Evolutionary conservation across 2,113 vertebrate species (phyloP).

Genomic region (Corythaixoides concolor): DNA sequence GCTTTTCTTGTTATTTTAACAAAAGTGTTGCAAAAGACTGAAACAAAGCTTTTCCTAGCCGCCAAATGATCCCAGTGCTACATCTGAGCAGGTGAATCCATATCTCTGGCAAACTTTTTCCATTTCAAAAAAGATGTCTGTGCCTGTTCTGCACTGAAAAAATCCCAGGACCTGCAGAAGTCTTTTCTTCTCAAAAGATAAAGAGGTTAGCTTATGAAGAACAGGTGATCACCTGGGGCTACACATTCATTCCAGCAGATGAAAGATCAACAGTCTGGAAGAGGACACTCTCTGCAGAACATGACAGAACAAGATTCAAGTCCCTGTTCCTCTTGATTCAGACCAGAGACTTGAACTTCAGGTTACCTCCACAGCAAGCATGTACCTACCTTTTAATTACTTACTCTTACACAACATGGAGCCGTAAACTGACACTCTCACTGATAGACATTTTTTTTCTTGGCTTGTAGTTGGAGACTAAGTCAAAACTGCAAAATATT

Average conservation of each 20-base stretch:
- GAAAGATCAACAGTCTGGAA: background rate
- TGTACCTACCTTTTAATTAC: background rate
- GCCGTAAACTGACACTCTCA: background rate
- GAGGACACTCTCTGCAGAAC: background rate
- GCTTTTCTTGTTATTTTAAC: background rate
- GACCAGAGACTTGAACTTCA: slow-evolving; percentile 35
- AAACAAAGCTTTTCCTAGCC: background rate
- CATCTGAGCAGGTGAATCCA: background rate
- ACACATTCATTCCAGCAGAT: slow-evolving; percentile 33
- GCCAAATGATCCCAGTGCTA: background rate
- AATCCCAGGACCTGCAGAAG: background rate
- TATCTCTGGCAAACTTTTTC: background rate
- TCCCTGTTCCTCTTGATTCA: background rate
- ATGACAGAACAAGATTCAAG: slow-evolving; percentile 16
- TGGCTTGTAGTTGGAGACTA: background rate
- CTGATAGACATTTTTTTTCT: background rate
- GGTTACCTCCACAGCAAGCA: slow-evolving; percentile 14
- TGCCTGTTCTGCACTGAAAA: background rate
- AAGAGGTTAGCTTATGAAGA: background rate
- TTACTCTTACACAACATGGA: background rate
- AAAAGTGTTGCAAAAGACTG: background rate
- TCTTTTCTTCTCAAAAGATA: background rate
- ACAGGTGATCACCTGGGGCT: slow-evolving; percentile 8
- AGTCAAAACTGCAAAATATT: background rate
- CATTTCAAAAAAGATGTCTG: background rate